Conservation (phyloP, 2,797 vertebrate species). For the Halcyon badia region DNA sequence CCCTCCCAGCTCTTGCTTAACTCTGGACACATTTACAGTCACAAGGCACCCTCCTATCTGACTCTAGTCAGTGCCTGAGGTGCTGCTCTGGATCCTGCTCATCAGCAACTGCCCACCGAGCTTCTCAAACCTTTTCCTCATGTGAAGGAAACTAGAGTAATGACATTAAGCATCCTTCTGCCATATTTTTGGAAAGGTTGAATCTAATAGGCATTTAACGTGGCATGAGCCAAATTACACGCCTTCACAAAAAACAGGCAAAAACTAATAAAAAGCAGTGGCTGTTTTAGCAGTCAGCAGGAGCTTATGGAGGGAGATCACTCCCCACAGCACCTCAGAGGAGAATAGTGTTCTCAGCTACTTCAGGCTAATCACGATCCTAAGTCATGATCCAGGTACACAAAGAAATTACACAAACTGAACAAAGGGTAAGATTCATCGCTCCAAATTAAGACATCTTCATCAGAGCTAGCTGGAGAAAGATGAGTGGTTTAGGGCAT, state of each 20-base stretch:
- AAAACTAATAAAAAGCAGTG: not conserved
- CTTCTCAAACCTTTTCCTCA: not conserved
- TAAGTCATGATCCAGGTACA: not conserved
- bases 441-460: not conserved
- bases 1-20: not conserved
- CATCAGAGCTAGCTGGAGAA: not conserved
- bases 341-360: not conserved
- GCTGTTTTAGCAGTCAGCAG: not conserved
- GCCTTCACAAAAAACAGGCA: not conserved
- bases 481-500: not conserved
- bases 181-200: not conserved
- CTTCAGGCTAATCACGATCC: not conserved
- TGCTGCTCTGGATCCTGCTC: not conserved
- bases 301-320: not conserved
- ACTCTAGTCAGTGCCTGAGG: not conserved
- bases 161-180: not conserved
- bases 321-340: not conserved
- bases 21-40: not conserved
- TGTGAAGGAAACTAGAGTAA: not conserved
- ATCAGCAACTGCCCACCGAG: accelerated
- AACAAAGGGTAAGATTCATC: not conserved
- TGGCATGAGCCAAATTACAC: not conserved
- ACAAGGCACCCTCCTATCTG: not conserved
- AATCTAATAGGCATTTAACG: not conserved
- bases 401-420: not conserved